Base-by-base conservation (phyloP, 2,797 vertebrate species). In the Uromys caudimaculatus region DNA sequence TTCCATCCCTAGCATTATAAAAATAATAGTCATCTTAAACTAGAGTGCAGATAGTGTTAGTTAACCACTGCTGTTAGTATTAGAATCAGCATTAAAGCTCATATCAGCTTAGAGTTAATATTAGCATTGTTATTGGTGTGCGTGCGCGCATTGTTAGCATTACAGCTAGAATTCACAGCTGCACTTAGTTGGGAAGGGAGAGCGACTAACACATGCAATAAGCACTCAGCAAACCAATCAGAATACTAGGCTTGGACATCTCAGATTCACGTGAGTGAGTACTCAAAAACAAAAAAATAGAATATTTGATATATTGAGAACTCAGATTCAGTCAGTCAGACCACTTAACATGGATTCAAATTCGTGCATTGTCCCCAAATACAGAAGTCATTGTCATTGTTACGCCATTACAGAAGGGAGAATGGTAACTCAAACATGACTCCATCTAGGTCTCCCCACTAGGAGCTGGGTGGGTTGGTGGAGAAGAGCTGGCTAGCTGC, bases 251-350 rank as follows among this genome's bases (percentile, higher is more conserved):
- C 54, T 85, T 62, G 64, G 41, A 90, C 35, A 95, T 82, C 90
- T 85, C 89, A 90, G 54, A 93, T 38, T 81, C 77, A 79, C 89
- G 19, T 73, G 47, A 89, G 47, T 89, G n/a, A n/a, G n/a, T n/a
- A 52, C 60, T 67, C 60, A n/a, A 47, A 21, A 29, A 62, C 16
- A 62, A 56, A 73, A 89, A 50, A 62, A 38, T 52, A 78, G 23
- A 90, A 58, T 88, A 84, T 41, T 78, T 96, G 77, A 84, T 44
- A 75, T 56, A 69, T 62, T 85, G 56, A 93, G 9, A 84, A 85
- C 86, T 90, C 88, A 93, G 69, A 89, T 71, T 90, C 73, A 96
- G 47, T 73, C 38, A 84, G 56, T 93, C 81, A 44, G 94, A 90
- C 82, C 21, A 94, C 27, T 89, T 94, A 38, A 62, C 19, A 76